Percentiles rank a stretch among this genome's conserved stretches.
These are phyloP conservation scores for Beris chalybata DNA, from an alignment of 2,888 invertebrate species.

Conservation along the genomic window DNA sequence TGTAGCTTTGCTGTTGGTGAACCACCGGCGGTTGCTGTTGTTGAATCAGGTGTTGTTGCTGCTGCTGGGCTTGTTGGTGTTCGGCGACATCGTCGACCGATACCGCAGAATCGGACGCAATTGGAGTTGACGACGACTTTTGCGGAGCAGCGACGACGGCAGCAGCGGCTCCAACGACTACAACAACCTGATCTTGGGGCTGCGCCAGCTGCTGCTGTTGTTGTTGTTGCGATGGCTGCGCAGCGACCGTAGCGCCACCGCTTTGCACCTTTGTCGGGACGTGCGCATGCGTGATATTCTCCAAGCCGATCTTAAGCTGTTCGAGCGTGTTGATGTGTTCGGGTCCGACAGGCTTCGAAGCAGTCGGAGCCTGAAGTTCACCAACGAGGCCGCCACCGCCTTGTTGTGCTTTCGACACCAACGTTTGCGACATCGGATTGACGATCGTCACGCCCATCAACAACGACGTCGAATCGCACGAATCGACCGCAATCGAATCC, in stretches of 20 bases:
- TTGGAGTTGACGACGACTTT: background rate
- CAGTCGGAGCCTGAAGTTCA: constrained; percentile 16
- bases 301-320: constrained; percentile 62
- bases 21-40: constrained; percentile 20
- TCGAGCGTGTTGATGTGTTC: constrained; percentile 61
- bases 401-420: constrained; percentile 1
- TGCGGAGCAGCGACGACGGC: background rate
- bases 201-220: constrained; percentile 36
- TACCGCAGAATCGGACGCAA: no score
- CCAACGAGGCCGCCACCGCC: constrained; percentile 15
- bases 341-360: constrained; percentile 48
- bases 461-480: constrained; percentile 18
- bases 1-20: constrained; percentile 39
- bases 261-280: constrained; percentile 44
- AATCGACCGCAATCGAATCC: background rate
- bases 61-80: constrained; percentile 21
- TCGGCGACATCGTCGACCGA: background rate
- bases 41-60: constrained; percentile 38
- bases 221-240: constrained; percentile 30
- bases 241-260: constrained; percentile 38
- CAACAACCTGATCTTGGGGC: background rate
- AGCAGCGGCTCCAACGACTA: no score
- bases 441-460: no score
- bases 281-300: constrained; percentile 62
- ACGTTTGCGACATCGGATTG: no score